A percentile compares a stretch with the other conserved stretches of the same genome.
Conservation (phyloP, 2,113 vertebrate species). For the Ellobius talpinus region DNA sequence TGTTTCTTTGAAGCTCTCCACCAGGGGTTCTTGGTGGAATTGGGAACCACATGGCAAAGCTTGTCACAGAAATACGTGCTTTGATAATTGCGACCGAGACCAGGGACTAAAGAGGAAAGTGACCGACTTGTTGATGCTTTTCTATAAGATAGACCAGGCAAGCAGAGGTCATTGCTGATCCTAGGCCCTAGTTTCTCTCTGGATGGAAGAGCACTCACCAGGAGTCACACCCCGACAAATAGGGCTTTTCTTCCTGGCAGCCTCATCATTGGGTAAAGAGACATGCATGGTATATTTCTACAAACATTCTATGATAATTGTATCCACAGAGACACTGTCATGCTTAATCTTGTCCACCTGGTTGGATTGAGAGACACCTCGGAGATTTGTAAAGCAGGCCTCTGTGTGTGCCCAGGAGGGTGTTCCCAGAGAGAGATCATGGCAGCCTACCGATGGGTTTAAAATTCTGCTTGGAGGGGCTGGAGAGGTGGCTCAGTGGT, state of each 20-base stretch:
- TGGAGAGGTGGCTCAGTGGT: too few relatives aligned
- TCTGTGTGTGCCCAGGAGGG: neutral
- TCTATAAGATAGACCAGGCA: neutral
- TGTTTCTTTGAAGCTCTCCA: neutral
- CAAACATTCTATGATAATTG: neutral
- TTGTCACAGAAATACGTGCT: neutral
- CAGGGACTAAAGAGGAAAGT: neutral
- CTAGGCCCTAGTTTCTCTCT: neutral
- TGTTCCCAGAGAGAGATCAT: neutral
- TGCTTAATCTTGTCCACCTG: neutral
- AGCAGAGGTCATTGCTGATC: too few relatives aligned
- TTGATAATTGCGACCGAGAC: neutral
- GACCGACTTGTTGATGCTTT: neutral
- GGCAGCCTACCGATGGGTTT: too few relatives aligned
- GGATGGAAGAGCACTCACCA: neutral
- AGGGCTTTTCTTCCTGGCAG: neutral
- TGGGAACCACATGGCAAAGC: neutral
- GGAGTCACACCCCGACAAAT: neutral
- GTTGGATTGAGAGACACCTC: neutral
- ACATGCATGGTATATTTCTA: neutral
- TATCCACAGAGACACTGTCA: neutral
- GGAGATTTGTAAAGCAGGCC: neutral
- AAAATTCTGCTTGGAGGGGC: neutral
- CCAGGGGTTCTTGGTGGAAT: neutral
- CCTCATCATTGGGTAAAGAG: neutral